phyloP scores from a whole-genome alignment of 2,888 invertebrate genomes.

The Chamaedrilus cognettii region DNA sequence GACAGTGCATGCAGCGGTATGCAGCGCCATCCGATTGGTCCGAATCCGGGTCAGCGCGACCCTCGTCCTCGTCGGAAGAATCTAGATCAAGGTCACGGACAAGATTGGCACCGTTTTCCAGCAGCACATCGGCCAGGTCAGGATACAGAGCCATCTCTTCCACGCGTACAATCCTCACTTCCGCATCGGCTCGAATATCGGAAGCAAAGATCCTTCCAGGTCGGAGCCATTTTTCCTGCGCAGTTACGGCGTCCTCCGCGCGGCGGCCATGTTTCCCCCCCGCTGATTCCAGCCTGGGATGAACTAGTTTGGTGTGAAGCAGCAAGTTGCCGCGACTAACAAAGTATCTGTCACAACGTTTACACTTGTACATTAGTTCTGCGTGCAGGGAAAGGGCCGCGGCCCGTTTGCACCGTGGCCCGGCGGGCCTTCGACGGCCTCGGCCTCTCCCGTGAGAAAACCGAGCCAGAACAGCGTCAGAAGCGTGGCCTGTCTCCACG shows the following conservation, averaged over 20 bases:
- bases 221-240: no score
- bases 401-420: not conserved
- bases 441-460: no score
- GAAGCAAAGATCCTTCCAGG: not conserved
- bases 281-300: not conserved
- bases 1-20: constrained; percentile 12
- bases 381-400: not conserved
- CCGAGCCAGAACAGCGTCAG: no score
- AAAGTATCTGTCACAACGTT: not conserved
- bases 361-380: not conserved
- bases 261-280: not conserved
- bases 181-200: not conserved
- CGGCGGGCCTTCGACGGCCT: no score
- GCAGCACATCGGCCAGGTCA: constrained; percentile 16
- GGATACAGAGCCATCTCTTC: constrained; percentile 10
- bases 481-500: not conserved
- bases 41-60: not conserved
- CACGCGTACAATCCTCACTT: not conserved
- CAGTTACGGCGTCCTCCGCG: no score
- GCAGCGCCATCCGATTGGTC: not conserved
- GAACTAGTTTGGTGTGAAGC: not conserved
- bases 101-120: constrained; percentile 22
- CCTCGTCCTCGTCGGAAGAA: constrained; percentile 20
- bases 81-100: constrained; percentile 17
- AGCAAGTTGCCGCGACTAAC: not conserved